Percentiles rank a stretch among this genome's conserved stretches.
phyloP scores from a whole-genome alignment of 1,140 invertebrate species.

The Sitobion miscanthi region DNA sequence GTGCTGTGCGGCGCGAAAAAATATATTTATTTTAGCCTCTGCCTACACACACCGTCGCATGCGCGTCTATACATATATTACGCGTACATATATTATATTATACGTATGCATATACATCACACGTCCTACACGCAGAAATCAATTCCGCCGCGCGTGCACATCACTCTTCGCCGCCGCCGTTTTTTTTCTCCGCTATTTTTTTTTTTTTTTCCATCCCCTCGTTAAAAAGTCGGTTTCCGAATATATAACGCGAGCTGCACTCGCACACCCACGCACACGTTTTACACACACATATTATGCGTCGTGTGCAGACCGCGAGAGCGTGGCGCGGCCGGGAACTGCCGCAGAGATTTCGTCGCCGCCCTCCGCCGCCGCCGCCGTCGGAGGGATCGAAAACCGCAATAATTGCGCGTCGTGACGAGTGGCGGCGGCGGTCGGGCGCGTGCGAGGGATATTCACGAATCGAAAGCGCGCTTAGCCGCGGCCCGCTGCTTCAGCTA shows the following conservation, averaged over 20 bases:
- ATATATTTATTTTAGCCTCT: too few species aligned
- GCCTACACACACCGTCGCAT: too few species aligned
- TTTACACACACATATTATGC: not conserved
- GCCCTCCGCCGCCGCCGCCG: not conserved
- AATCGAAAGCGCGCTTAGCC: not conserved
- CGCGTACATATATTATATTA: not conserved
- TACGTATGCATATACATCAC: not conserved
- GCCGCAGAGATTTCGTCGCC: not conserved
- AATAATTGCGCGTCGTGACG: conserved; percentile 4
- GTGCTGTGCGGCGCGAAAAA: too few species aligned
- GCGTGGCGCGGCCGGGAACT: not conserved
- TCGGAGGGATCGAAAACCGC: conserved; percentile 40
- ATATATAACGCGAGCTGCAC: not conserved
- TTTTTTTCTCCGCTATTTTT: not conserved
- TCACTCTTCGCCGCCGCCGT: not conserved
- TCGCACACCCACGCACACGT: not conserved
- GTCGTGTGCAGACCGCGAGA: not conserved
- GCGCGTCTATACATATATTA: too few species aligned
- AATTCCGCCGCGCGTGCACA: not conserved
- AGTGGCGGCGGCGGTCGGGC: not conserved
- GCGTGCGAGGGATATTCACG: conserved; percentile 10
- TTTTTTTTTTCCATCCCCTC: not conserved
- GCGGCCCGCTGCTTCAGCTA: not conserved
- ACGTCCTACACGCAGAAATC: not conserved
- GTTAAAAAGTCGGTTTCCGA: conserved; percentile 37